phyloP scores from a whole-genome alignment of 1,140 invertebrate species.

The Lucilia cuprina region DNA sequence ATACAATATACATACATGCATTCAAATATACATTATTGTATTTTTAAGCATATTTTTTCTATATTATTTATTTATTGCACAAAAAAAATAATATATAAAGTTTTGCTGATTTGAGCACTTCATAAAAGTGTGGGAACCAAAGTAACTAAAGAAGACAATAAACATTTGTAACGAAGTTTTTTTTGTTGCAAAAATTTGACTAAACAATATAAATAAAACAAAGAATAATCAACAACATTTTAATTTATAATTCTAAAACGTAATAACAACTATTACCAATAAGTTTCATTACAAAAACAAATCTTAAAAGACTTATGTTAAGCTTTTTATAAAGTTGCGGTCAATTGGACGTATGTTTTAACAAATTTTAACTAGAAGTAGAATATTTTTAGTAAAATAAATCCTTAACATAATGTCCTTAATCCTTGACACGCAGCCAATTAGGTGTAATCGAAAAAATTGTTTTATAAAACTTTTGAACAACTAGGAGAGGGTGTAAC shows the following conservation, averaged over 20 bases:
- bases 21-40: neutral
- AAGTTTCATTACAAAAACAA: too few species aligned
- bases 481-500: neutral
- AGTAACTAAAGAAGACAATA: neutral
- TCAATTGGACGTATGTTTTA: neutral
- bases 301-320: neutral
- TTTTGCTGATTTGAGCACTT: neutral
- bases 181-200: neutral
- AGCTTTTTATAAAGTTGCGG: neutral
- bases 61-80: neutral
- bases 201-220: neutral
- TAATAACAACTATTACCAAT: too few species aligned
- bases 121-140: neutral
- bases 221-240: neutral
- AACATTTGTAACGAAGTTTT: neutral
- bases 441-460: neutral
- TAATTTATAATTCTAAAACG: neutral
- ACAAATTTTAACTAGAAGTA: neutral
- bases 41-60: neutral
- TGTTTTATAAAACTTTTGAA: neutral
- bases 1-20: neutral
- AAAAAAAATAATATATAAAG: neutral
- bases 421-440: neutral
- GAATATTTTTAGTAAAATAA: neutral
- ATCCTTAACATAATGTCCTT: neutral